Conservation (phyloP, 2,797 vertebrate genomes). For the Tapera naevia region DNA sequence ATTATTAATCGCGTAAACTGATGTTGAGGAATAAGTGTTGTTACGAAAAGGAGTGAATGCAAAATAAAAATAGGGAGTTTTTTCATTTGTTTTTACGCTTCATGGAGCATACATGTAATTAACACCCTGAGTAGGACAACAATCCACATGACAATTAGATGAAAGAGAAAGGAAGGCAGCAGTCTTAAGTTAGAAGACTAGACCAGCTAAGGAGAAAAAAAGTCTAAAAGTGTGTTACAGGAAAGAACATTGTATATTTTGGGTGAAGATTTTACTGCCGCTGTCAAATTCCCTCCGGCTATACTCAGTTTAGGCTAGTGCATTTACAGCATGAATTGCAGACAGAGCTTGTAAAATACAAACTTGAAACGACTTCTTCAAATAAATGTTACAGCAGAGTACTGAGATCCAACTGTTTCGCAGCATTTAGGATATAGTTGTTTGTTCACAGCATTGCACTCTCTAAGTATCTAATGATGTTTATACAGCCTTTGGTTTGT, state of each 20-base stretch:
- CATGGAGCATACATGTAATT: not conserved
- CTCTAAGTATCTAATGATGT: not conserved
- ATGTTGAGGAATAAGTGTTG: not conserved
- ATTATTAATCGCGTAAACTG: not conserved
- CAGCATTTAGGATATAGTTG: not conserved
- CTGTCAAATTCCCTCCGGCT: not conserved
- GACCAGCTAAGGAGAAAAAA: not conserved
- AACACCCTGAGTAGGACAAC: not conserved
- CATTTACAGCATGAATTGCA: not conserved
- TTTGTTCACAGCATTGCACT: not conserved
- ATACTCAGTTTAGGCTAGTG: not conserved
- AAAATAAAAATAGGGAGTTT: not conserved
- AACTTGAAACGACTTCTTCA: not conserved
- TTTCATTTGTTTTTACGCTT: not conserved
- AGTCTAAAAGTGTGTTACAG: not conserved
- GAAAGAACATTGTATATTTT: not conserved
- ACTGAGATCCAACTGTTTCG: not conserved
- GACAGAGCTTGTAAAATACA: not conserved
- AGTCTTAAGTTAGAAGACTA: not conserved
- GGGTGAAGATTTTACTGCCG: not conserved
- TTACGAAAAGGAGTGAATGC: not conserved
- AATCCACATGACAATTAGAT: not conserved
- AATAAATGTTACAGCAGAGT: not conserved
- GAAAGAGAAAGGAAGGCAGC: not conserved
- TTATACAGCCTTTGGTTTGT: not conserved